Evolutionary conservation across 2,888 invertebrate genomes (phyloP).

Genomic region (Xylocampa areola): DNA sequence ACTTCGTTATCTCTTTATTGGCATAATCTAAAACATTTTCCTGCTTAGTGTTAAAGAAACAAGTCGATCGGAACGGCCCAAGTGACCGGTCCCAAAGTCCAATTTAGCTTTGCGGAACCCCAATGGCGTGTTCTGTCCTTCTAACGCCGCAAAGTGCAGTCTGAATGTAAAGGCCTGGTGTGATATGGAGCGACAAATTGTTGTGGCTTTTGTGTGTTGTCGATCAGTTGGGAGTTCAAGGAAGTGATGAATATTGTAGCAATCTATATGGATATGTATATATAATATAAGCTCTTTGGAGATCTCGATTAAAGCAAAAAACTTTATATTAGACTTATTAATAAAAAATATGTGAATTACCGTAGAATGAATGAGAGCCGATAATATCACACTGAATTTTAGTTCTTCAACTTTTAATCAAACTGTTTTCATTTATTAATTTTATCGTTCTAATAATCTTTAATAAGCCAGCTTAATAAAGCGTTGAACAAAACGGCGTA

Average conservation of each 20-base stretch:
- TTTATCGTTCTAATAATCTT: too few species aligned
- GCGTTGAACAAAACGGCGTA: too few species aligned
- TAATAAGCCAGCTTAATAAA: too few species aligned
- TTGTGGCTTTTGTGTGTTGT: slow-evolving; percentile 47
- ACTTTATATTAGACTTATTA: too few species aligned
- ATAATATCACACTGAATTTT: too few species aligned
- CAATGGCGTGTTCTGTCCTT: slow-evolving; percentile 67
- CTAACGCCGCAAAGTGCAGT: slow-evolving; percentile 69
- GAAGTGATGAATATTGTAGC: slow-evolving; percentile 30
- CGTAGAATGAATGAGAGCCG: too few species aligned
- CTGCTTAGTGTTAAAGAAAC: slow-evolving; percentile 59
- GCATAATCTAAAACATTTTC: slow-evolving; percentile 54
- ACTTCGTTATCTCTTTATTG: slow-evolving; percentile 49
- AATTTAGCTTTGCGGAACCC: slow-evolving; percentile 74
- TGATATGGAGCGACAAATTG: slow-evolving; percentile 55
- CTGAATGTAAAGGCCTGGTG: slow-evolving; percentile 56
- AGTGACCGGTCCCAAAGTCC: slow-evolving; percentile 71
- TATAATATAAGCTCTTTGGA: too few species aligned
- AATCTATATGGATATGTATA: slow-evolving; percentile 3
- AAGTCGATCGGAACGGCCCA: slow-evolving; percentile 65
- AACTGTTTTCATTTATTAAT: too few species aligned
- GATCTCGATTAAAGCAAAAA: too few species aligned
- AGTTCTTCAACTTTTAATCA: too few species aligned
- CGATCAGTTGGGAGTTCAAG: slow-evolving; percentile 42
- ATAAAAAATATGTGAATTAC: too few species aligned